Base-by-base conservation (phyloP, 2,888 invertebrate species). In the Noctua comes region DNA sequence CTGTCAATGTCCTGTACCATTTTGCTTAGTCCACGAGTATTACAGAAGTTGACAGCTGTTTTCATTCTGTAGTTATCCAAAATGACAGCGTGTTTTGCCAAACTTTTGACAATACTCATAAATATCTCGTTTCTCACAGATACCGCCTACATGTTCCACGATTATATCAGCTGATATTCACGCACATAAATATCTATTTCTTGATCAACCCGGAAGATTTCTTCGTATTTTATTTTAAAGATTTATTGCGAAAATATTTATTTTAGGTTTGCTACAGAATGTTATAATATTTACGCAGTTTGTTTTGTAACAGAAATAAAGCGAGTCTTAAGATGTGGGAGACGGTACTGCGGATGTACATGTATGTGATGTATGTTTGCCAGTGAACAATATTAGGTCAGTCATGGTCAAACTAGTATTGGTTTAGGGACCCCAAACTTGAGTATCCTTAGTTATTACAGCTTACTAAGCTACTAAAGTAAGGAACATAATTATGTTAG, bases 131-230 rank as follows among this genome's bases (percentile, higher is more conserved):
- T 24, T 27, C 18, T 40, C 36, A 48, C 21, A 21, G 43, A 43
- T 27, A 16, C 36, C 76, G 27, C 72, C 83, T 43, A 84, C 80
- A 62, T 4, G 24, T 51, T 74, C 71, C 68, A 18, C 40, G 18
- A 40, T 40, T 46, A 27, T 51, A 73, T 59, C 71, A 69, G 71
- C 31, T 68, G 31, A 62, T 76, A 72, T 36, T 27, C 46, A 62
- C 65, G 62, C 31, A 46, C 66, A 66, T 66, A 66, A 43, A 16
- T 43, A 31, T 77, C 48, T 85, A 74, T 85, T 85, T 84, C 16
- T 75, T 68, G 51, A 64, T 1, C 43, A 73, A 85, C 77, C 24
- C 82, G 85, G 84, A 84, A 84, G 71, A 77, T 72, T 43, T 57
- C 18, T 66, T 57, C 24, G 21, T n/a, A 36, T 46, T 69, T 76